phyloP scores from a whole-genome alignment of 2,888 invertebrate genomes.

The Andrena camellia region DNA sequence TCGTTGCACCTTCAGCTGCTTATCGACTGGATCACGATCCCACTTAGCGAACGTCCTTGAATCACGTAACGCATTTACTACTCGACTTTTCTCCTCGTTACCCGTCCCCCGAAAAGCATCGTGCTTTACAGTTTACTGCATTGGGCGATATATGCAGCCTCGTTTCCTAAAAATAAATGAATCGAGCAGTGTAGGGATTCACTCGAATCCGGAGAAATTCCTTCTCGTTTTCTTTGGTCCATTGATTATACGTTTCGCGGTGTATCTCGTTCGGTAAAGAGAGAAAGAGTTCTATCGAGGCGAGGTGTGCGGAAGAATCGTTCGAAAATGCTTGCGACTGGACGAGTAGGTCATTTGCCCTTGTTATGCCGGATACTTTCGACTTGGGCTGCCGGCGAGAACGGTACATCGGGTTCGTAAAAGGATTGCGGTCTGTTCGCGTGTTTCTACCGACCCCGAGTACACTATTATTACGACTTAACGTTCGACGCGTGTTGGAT shows the following conservation, averaged over 20 bases:
- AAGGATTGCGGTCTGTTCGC: slow-evolving; percentile 51
- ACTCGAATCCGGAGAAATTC: background rate
- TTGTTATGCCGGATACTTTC: slow-evolving; percentile 68
- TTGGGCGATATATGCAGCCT: background rate
- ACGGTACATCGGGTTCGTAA: slow-evolving; percentile 63
- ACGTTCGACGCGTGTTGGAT: slow-evolving; percentile 22
- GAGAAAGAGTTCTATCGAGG: background rate
- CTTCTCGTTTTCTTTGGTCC: background rate
- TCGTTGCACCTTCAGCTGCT: slow-evolving; percentile 74
- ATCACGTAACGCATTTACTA: slow-evolving; percentile 79
- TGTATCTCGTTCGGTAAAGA: background rate
- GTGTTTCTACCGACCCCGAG: slow-evolving; percentile 34
- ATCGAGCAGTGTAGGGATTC: background rate
- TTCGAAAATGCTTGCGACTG: slow-evolving; percentile 61
- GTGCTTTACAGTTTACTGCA: background rate
- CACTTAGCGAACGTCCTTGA: slow-evolving; percentile 81
- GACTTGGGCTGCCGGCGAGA: slow-evolving; percentile 61
- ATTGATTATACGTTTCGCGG: background rate
- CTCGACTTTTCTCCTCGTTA: slow-evolving; percentile 70
- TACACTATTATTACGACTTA: slow-evolving; percentile 51
- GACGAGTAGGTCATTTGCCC: slow-evolving; percentile 64
- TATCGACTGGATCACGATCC: slow-evolving; percentile 78
- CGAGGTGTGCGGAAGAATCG: slow-evolving; percentile 33
- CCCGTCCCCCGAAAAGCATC: slow-evolving; percentile 38
- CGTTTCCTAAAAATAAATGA: background rate